Base-by-base conservation (phyloP, 2,797 vertebrate species). In the Hipposideros larvatus region DNA sequence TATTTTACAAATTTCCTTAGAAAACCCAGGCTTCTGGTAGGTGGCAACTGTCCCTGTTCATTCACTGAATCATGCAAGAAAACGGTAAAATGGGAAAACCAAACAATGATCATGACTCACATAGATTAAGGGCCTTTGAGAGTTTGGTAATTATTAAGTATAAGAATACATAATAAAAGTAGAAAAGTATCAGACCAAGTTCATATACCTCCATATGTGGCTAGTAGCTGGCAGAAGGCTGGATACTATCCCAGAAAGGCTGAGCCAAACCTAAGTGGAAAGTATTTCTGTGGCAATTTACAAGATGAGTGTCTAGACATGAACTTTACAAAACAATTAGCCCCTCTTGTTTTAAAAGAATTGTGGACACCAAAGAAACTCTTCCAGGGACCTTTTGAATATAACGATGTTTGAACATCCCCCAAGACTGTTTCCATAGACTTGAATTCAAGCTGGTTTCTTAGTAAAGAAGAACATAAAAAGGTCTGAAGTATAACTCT, bases 1-100 rank as follows among this genome's bases (percentile, higher is more conserved):
- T 37, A 59, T 55, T 37, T 88, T 10, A 90, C 37, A 80, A 53
- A 77, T 21, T 74, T 74, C 74, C 79, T 53, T 43, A 28, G 37
- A 89, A 96, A 91, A 85, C 7, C 51, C 75, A 65, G 73, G 3
- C 61, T 94, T 88, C 73, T 15, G 15, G 66, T 90, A 73, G 63
- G 43, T 68, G 94, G 59, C 43, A 71, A 51, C 1, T 71, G 48
- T 5, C 48, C 46, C 21, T 59, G 14, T 71, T 83, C 21, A 14
- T 87, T 63, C 61, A 59, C 61, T 70, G 48, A 74, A 46, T 88
- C 61, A 57, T 43, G 61, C 53, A 79, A 77, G n/a, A 73, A 74
- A 79, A 46, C 8, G 21, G 31, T 53, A 28, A 66, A 84, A 21
- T 2, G 5, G 66, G 53, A 78, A 63, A 90, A 92, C 9, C 24